These are phyloP conservation scores for Antennarius maculatus DNA, from an alignment of 2,797 vertebrate genomes.

Conservation along the genomic window DNA sequence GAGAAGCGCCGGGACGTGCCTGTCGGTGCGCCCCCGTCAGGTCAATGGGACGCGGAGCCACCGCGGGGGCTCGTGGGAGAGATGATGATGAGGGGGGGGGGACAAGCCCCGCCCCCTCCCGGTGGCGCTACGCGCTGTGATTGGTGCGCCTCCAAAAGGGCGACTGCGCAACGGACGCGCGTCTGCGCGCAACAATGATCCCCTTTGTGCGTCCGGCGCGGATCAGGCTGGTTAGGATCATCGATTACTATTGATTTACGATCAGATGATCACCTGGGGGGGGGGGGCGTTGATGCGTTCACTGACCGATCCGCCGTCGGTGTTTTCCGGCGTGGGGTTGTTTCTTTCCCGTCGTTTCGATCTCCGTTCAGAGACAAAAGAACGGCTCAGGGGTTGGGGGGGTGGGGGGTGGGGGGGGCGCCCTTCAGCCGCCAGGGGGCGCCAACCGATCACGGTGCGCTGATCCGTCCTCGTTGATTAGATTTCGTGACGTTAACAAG, in stretches of 20 bases:
- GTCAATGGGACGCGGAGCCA: conserved; percentile 62
- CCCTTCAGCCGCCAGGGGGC: conserved; percentile 56
- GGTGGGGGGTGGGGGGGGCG: neutral
- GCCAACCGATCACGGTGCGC: conserved; percentile 27
- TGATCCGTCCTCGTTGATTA: neutral
- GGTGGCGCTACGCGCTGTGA: conserved; percentile 64
- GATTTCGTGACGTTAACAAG: neutral
- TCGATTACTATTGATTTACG: conserved; percentile 19
- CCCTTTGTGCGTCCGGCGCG: conserved; percentile 72
- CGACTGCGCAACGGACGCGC: conserved; percentile 67
- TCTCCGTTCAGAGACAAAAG: conserved; percentile 48
- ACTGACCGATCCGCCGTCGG: conserved; percentile 16
- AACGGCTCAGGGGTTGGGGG: conserved; percentile 4
- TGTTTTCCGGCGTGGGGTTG: conserved; percentile 29
- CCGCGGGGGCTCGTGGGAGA: conserved; percentile 26
- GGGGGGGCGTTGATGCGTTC: neutral
- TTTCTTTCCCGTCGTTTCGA: conserved; percentile 17
- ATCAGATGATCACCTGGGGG: neutral
- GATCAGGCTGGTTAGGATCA: conserved; percentile 12
- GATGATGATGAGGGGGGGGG: neutral
- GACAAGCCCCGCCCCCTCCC: conserved; percentile 68
- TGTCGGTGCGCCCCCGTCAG: conserved; percentile 39
- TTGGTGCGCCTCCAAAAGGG: conserved; percentile 72
- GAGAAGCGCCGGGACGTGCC: neutral
- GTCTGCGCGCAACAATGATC: conserved; percentile 76